A percentile compares a stretch with the other conserved stretches of the same genome.
These are phyloP conservation scores for Drosophila borborema DNA, from an alignment of 2,888 invertebrate species.

Conservation along the genomic window DNA sequence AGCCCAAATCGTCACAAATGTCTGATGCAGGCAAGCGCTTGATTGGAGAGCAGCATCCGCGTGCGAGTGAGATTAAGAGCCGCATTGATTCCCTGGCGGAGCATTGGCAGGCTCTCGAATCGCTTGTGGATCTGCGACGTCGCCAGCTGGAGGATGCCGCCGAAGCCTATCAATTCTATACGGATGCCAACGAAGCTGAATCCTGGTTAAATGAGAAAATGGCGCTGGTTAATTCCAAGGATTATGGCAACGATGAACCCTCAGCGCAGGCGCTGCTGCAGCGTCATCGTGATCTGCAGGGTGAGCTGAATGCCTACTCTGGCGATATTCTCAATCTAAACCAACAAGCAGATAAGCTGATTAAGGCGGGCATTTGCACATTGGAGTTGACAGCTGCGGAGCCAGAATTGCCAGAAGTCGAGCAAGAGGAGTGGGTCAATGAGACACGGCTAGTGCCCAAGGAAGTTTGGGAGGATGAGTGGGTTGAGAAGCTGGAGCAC, in stretches of 20 bases:
- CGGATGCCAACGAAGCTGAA: constrained; percentile 98
- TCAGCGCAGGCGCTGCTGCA: constrained; percentile 95
- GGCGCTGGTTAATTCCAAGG: constrained; percentile 94
- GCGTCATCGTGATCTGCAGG: constrained; percentile 94
- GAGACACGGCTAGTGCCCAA: constrained; percentile 94
- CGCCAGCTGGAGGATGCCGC: constrained; percentile 94
- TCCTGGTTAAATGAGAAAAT: constrained; percentile 99
- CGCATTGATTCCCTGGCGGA: constrained; percentile 92
- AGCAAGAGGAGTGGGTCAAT: constrained; percentile 91
- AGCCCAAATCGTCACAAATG: constrained; percentile 90
- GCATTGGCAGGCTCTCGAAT: constrained; percentile 95
- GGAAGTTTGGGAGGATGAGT: constrained; percentile 97
- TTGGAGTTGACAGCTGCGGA: constrained; percentile 86
- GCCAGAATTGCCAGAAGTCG: constrained; percentile 87
- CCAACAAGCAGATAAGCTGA: constrained; percentile 91
- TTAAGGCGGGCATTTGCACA: constrained; percentile 90
- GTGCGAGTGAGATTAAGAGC: constrained; percentile 92
- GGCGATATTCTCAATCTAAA: constrained; percentile 94
- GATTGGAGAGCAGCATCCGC: constrained; percentile 93
- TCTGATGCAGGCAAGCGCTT: constrained; percentile 89
- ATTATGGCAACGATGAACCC: constrained; percentile 97
- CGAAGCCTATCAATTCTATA: constrained; percentile 98
- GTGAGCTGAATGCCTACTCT: constrained; percentile 94
- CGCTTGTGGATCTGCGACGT: constrained; percentile 90
- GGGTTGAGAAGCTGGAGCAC: constrained; percentile 93